Conservation (phyloP, 2,888 invertebrate genomes). For the Leptinotarsa rubiginosa region DNA sequence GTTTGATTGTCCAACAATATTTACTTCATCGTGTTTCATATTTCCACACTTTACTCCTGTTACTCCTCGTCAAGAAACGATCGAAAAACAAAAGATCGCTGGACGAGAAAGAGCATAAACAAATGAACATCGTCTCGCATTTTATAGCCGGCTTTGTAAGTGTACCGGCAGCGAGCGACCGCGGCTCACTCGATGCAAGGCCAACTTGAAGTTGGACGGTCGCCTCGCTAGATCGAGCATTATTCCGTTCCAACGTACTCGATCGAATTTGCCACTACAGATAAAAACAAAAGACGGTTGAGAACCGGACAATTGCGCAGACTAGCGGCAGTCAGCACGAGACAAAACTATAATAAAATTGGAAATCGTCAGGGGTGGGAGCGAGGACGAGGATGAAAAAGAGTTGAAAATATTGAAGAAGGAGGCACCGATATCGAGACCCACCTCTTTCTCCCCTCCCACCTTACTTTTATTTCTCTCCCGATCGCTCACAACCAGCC, state of each 20-base stretch:
- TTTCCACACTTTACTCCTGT: not conserved
- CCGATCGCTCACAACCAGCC: conserved; percentile 52
- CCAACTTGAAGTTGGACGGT: conserved; percentile 36
- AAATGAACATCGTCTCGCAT: conserved; percentile 41
- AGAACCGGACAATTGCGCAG: conserved; percentile 48
- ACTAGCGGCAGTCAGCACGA: conserved; percentile 38
- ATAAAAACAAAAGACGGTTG: conserved; percentile 43
- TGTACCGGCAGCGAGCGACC: conserved; percentile 24
- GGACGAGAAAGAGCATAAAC: conserved; percentile 31
- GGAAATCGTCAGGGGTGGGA: conserved; percentile 54
- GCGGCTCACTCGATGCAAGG: conserved; percentile 35
- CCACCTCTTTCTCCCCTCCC: conserved; percentile 61
- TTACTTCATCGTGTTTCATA: not conserved
- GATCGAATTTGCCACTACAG: conserved; percentile 41
- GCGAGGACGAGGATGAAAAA: conserved; percentile 51
- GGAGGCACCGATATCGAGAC: conserved; percentile 62
- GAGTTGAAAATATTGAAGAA: conserved; percentile 59
- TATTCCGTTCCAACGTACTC: conserved; percentile 21
- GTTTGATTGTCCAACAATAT: not conserved
- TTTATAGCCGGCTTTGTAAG: conserved; percentile 36
- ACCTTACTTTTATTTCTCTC: conserved; percentile 51
- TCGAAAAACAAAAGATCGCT: conserved; percentile 31
- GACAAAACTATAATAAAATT: conserved; percentile 65
- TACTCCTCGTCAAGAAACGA: not conserved
- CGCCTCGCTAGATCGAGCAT: conserved; percentile 37